Percentiles rank a stretch among this genome's conserved stretches.
These are phyloP conservation scores for Drosophila austrosaltans DNA, from an alignment of 2,888 invertebrate species.

Conservation along the genomic window DNA sequence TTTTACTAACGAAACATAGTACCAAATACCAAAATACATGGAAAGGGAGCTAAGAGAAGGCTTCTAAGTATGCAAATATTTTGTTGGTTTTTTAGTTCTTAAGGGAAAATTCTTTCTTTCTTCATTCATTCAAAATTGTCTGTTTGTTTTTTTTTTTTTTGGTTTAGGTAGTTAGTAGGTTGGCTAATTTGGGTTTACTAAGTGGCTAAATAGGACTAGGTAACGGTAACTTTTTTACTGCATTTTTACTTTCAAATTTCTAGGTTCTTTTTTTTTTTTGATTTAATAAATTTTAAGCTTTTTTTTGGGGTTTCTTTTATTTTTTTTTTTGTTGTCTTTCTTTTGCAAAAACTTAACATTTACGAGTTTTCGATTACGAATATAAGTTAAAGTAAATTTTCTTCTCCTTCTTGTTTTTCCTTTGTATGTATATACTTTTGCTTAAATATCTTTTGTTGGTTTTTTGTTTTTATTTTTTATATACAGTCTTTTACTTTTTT, in stretches of 20 bases:
- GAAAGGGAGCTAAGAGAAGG: constrained; percentile 20
- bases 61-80: constrained; percentile 5
- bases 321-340: constrained; percentile 23
- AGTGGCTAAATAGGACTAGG: constrained; percentile 39
- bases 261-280: constrained; percentile 70
- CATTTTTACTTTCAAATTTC: constrained; percentile 49
- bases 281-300: constrained; percentile 67
- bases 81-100: not conserved
- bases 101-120: not conserved
- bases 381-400: constrained; percentile 48
- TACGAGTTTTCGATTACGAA: constrained; percentile 31
- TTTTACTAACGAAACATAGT: constrained; percentile 47
- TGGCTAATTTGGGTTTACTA: constrained; percentile 51
- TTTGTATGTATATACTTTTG: constrained; percentile 52
- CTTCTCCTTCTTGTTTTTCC: constrained; percentile 33
- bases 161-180: constrained; percentile 65
- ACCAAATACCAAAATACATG: constrained; percentile 28
- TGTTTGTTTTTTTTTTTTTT: not conserved
- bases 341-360: constrained; percentile 47
- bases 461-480: constrained; percentile 59
- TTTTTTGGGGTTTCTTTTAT: constrained; percentile 24
- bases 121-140: not conserved
- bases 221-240: constrained; percentile 12
- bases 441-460: constrained; percentile 67
- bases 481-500: constrained; percentile 78